Base-by-base conservation (phyloP, 2,113 vertebrate species). In the Ammospiza caudacuta region DNA sequence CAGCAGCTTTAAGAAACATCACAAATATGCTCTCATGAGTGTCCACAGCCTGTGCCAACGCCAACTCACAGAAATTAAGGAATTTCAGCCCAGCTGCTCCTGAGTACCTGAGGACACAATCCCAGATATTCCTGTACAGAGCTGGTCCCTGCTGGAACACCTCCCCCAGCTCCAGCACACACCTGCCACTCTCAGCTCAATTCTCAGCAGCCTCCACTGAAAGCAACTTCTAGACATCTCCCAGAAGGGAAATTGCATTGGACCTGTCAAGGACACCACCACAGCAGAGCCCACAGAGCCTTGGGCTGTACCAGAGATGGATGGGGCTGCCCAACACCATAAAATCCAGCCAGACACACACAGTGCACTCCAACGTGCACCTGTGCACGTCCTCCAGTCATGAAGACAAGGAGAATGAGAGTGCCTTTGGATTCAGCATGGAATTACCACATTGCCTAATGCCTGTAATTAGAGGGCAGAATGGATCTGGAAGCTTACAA, bases 391-490 rank as follows among this genome's bases (percentile, higher is more conserved):
- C 89, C 70, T 87, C 62, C 84, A 89, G 84, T 86, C 70, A 39
- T 27, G 68, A 86, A 88, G 89, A 59, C 66, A 66, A 76, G 83
- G 58, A 73, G 75, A 73, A 83, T 77, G 67, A 77, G 55, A 88
- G 92, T 59, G 87, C 51, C 75, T 88, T 63, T 88, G 83, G 82
- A 89, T 88, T 66, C 93, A 93, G 37, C 84, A 54, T 33, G 25
- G 89, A 87, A 95, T 91, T 95, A 96, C 79, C 79, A 72, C 25
- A 44, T 94, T 95, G 85, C 90, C 72, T 90, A 94, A 96, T 28
- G 76, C 76, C 67, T 74, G 79, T 97, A 97, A 97, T 97, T 97
- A 97, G 90, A 97, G 79, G 93, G 92, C 43, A 88, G 68, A 93
- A 95, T 59, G 79, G 90, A 92, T 16, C 39, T 81, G 68, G 94